Conservation (phyloP, 2,888 invertebrate genomes). For the Sarcophaga variegata region DNA sequence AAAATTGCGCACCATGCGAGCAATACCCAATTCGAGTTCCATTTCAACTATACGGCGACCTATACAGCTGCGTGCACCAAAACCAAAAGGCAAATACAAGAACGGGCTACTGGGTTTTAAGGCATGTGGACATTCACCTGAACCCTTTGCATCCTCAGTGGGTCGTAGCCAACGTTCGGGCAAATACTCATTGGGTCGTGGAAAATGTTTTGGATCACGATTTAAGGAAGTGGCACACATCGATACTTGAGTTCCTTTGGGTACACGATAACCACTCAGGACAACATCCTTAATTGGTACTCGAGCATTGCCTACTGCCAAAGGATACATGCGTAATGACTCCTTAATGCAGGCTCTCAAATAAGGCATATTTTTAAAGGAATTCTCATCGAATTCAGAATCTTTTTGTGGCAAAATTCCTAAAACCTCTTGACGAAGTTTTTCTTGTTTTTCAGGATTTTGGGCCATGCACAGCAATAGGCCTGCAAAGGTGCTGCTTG, state of each 20-base stretch:
- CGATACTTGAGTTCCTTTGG: constrained; percentile 86
- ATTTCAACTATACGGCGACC: constrained; percentile 88
- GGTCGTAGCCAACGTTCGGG: constrained; percentile 72
- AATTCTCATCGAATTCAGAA: constrained; percentile 81
- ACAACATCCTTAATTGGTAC: constrained; percentile 83
- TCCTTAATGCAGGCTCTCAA: constrained; percentile 90
- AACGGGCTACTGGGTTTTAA: constrained; percentile 72
- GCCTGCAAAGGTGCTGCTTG: constrained; percentile 72
- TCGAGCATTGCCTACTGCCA: constrained; percentile 84
- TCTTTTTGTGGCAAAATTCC: constrained; percentile 79
- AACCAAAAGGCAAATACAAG: constrained; percentile 84
- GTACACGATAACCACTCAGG: constrained; percentile 85
- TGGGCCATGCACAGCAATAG: constrained; percentile 82
- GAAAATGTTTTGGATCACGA: constrained; percentile 76
- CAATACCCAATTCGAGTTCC: constrained; percentile 83
- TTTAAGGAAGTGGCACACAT: constrained; percentile 84
- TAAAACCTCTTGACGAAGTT: constrained; percentile 84
- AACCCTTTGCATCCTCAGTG: not conserved
- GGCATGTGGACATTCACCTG: constrained; percentile 15
- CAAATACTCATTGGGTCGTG: constrained; percentile 62
- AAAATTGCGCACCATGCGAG: constrained; percentile 76
- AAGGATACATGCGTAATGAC: constrained; percentile 85
- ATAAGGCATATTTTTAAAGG: constrained; percentile 84
- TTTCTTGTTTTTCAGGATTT: constrained; percentile 86
- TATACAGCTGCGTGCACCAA: constrained; percentile 86